Conservation (phyloP, 2,797 vertebrate genomes). For the Neomorphus geoffroyi region DNA sequence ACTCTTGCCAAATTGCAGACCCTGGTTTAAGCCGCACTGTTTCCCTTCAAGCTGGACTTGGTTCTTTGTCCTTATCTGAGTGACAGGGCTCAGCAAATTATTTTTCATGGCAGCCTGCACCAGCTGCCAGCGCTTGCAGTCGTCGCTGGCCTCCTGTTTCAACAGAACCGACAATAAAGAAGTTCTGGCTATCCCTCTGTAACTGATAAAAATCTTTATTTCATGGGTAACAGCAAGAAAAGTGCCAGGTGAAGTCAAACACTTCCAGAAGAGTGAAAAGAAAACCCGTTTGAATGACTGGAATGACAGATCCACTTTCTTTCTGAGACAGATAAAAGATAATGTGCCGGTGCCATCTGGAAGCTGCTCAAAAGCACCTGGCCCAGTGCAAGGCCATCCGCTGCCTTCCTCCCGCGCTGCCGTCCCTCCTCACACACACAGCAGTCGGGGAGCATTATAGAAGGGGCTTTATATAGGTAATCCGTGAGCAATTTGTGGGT, state of each 20-base stretch:
- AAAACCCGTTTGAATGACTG: conserved; percentile 72
- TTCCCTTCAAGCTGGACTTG: neutral
- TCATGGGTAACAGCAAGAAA: neutral
- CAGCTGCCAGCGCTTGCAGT: conserved; percentile 5
- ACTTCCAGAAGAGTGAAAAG: conserved; percentile 78
- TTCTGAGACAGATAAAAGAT: conserved; percentile 64
- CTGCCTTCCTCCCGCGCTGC: conserved; percentile 4
- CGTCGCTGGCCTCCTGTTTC: conserved; percentile 3
- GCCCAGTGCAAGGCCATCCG: conserved; percentile 13
- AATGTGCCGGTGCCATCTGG: conserved; percentile 67
- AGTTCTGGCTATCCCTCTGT: neutral
- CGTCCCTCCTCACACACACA: neutral
- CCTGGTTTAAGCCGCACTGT: neutral
- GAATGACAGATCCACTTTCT: conserved; percentile 75
- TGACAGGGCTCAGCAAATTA: neutral
- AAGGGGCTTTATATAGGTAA: neutral
- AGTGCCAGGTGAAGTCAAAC: conserved; percentile 65
- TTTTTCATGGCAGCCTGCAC: neutral
- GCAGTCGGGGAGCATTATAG: neutral
- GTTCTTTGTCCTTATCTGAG: neutral
- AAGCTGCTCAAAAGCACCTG: conserved; percentile 62
- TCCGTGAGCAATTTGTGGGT: neutral
- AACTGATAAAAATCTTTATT: conserved; percentile 36
- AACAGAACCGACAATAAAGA: neutral
- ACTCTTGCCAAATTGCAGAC: neutral